These are phyloP conservation scores for Anoura caudifer DNA, from an alignment of 2,113 vertebrate species.

Conservation along the genomic window DNA sequence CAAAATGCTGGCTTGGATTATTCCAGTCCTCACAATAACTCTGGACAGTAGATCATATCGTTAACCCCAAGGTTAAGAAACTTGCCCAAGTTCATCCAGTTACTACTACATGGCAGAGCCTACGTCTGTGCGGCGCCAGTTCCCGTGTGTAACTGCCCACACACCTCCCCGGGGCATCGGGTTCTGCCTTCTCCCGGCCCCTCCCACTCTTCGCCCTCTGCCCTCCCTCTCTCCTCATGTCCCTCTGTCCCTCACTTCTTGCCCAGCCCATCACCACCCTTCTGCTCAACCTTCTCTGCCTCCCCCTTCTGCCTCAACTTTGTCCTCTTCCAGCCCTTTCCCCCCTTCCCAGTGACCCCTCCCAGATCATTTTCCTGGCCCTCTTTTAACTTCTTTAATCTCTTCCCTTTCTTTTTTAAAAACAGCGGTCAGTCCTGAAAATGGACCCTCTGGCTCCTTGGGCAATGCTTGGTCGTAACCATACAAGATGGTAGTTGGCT, in stretches of 20 bases:
- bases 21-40: neutral
- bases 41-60: neutral
- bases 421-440: neutral
- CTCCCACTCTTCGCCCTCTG: neutral
- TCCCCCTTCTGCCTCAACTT: neutral
- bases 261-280: neutral
- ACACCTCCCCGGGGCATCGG: neutral
- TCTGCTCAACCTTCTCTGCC: neutral
- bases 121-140: neutral
- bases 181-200: neutral
- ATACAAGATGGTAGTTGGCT: neutral
- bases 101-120: neutral
- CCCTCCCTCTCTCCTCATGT: neutral
- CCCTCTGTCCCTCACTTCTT: neutral
- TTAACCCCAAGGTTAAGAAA: neutral
- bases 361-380: neutral
- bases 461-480: neutral
- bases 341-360: neutral
- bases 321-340: neutral
- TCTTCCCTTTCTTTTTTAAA: neutral
- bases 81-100: neutral
- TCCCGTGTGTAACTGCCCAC: neutral
- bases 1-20: neutral
- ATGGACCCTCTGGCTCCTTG: neutral
- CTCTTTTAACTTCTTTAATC: neutral